These are phyloP conservation scores for Muscicapa adusta DNA, from an alignment of 2,113 vertebrate species.

Conservation along the genomic window DNA sequence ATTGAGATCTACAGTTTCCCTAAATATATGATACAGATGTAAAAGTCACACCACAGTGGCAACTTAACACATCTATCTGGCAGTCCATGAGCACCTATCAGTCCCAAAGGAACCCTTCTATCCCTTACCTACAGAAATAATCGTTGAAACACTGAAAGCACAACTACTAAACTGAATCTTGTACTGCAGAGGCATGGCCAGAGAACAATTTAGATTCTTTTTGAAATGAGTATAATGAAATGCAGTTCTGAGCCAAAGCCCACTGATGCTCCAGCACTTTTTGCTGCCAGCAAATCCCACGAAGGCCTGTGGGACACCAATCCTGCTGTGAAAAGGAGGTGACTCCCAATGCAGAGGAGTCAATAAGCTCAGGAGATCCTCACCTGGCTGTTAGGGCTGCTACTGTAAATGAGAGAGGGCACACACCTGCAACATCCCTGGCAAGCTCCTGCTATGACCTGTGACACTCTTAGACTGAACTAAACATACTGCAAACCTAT, in stretches of 20 bases:
- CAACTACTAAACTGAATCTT: neutral
- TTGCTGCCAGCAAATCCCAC: neutral
- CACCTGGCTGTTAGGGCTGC: neutral
- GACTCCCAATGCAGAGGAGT: neutral
- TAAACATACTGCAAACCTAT: neutral
- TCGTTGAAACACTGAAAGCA: neutral
- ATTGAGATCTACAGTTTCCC: neutral
- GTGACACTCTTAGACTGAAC: neutral
- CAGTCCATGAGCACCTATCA: neutral
- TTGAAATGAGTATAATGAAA: neutral
- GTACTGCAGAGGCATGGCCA: neutral
- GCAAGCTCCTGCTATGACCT: neutral
- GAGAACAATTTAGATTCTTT: neutral
- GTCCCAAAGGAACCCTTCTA: neutral
- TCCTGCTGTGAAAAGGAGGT: neutral
- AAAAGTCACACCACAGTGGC: neutral
- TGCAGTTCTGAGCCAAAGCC: neutral
- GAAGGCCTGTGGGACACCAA: neutral
- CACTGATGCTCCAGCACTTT: neutral
- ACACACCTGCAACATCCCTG: fast-evolving
- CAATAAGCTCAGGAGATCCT: neutral
- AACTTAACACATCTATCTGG: neutral
- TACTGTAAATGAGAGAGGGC: neutral
- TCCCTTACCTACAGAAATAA: neutral
- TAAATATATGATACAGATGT: neutral